Evolutionary conservation across 2,888 invertebrate genomes (phyloP), one percentile per base, ranked within the genome.

Genomic region (Iphiclides podalirius): DNA sequence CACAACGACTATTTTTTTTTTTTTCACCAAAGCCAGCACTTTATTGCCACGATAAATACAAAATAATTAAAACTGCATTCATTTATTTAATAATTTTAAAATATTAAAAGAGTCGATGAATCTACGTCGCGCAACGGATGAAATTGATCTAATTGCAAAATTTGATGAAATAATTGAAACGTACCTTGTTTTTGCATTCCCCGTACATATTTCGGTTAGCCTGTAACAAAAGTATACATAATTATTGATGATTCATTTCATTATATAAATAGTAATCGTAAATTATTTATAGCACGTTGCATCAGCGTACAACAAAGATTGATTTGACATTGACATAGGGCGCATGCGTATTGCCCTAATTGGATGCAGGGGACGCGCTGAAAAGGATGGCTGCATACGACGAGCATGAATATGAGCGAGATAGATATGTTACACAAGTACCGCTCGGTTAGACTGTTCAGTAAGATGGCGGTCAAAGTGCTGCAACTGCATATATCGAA

Each of bases 271-370:
- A 17, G 36, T 35, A 26, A 47, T 47, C 39, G 17, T 45, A 52
- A 48, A 51, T 54, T 55, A 53, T 58, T 54, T 69, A 64, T 68
- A 69, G 63, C 67, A 57, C 63, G 78, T 80, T 87, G 87, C 87
- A 87, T 84, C 84, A 80, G 82, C 83, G 76, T 83, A 83, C 75
- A 66, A 83, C 75, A 66, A 75, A 72, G 80, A 88, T 88, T 88
- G 88, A 88, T 88, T 88, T 86, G 88, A 88, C 87, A 87, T 88
- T 88, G 88, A 84, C 75, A 73, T 66, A 67, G 63, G 67, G 74
- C 88, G 88, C 88, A 88, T 88, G 88, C 88, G 88, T 80, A 79
- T 75, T 79, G 81, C 71, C 83, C 81, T 79, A 86, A 81, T 87
- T 86, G 72, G 64, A 60, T 70, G 66, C 71, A 71, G 67, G 65